These are phyloP conservation scores for Glaucopsyche alexis DNA, from an alignment of 2,888 invertebrate genomes.

Conservation along the genomic window DNA sequence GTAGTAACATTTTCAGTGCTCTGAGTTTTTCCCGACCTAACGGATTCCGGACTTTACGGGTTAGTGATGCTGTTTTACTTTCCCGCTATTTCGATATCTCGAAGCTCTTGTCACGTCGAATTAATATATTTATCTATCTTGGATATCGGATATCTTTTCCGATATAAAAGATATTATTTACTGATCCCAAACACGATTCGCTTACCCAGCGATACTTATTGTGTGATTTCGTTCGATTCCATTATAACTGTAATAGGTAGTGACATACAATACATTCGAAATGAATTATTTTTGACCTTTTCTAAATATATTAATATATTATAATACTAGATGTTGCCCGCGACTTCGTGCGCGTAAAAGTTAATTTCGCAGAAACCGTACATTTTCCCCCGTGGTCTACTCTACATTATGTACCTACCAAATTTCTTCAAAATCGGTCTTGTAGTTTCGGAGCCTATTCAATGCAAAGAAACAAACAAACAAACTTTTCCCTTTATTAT, in stretches of 20 bases:
- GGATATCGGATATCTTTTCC: background rate
- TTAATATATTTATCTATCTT: background rate
- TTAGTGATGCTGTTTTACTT: no score
- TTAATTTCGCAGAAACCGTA: no score
- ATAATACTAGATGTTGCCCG: background rate
- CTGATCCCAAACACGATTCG: constrained; percentile 9
- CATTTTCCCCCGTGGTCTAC: no score
- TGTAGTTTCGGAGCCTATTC: no score
- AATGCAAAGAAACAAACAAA: no score
- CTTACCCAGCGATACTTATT: background rate
- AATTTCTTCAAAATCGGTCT: no score
- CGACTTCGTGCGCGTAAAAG: no score
- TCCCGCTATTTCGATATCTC: background rate
- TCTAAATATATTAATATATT: background rate
- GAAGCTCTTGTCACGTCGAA: background rate
- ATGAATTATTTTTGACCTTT: background rate
- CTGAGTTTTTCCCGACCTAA: no score
- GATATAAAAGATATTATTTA: background rate
- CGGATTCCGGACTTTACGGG: no score
- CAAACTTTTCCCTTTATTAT: no score
- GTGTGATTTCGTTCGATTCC: background rate
- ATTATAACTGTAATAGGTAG: background rate
- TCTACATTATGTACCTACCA: no score
- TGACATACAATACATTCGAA: background rate
- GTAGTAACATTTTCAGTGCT: no score